A percentile compares a stretch with the other conserved stretches of the same genome.
phyloP scores from a whole-genome alignment of 2,113 vertebrate genomes.

The Thinocorus orbignyianus region DNA sequence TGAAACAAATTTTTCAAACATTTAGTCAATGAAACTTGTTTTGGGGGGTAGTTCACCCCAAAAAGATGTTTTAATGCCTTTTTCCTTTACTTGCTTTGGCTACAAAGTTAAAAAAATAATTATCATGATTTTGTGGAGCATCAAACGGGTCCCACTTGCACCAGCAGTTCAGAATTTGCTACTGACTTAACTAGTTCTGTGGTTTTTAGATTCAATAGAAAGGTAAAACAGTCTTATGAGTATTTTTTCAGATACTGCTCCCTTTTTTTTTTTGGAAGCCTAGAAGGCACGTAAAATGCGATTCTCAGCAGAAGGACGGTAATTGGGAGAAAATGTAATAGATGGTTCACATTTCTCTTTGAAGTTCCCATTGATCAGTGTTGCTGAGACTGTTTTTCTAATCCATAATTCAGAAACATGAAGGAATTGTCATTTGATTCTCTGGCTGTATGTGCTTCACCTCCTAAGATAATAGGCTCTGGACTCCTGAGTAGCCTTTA shows the following conservation, averaged over 20 bases:
- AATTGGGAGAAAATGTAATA: slow-evolving; percentile 59
- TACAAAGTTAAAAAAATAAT: neutral
- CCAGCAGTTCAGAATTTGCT: neutral
- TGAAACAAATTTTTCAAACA: neutral
- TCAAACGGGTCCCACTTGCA: neutral
- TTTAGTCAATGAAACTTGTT: neutral
- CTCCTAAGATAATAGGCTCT: neutral
- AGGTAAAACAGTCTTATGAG: neutral
- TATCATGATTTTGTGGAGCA: neutral
- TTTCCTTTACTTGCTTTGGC: neutral
- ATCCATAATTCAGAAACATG: slow-evolving; percentile 31
- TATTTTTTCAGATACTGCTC: neutral
- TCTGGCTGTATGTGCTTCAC: neutral
- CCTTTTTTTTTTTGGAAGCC: neutral
- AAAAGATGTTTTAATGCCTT: neutral
- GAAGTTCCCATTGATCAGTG: slow-evolving; percentile 49
- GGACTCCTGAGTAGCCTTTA: neutral
- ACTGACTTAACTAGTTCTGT: neutral
- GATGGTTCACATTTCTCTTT: slow-evolving; percentile 41
- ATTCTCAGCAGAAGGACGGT: slow-evolving; percentile 38
- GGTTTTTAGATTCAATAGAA: neutral
- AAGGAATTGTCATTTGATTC: slow-evolving; percentile 32
- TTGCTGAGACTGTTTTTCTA: slow-evolving; percentile 35
- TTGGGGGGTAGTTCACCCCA: neutral
- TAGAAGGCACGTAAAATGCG: slow-evolving; percentile 41